Evolutionary conservation across 1,140 invertebrate genomes (phyloP), one percentile per base, ranked within the genome.

Genomic region (Drosophila elegans): DNA sequence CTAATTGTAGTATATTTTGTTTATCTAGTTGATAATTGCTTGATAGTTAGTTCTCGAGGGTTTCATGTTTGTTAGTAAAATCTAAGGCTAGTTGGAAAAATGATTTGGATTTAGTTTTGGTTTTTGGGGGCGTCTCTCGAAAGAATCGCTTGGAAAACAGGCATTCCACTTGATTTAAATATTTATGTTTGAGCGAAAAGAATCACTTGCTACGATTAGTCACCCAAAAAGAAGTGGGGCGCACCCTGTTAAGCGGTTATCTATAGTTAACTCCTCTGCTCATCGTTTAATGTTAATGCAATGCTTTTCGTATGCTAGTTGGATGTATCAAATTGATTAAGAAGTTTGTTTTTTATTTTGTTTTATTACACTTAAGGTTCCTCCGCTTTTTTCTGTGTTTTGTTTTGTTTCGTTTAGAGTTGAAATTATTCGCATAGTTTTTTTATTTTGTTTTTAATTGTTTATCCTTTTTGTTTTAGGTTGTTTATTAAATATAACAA

Each of bases 401-500:
- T 45, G 29, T 49, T 61, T 75, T 73, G 5, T 48, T 48, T 71
- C n/a, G 6, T 61, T 72, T 52, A 55, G 71, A 68, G 53, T 79
- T 75, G 67, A 82, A 86, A 82, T 88, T 76, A 88, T 79, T 88
- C 73, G 78, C 71, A 75, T 39, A 52, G 62, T 62, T 69, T 45
- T 45, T 42, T 39, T 45, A 12, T 66, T 76, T 66, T 13, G 25
- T 61, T 53, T 42, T 10, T 54, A 25, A 42, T 42, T 52, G 13
- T 55, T 48, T 48, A 21, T 13, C 16, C 9, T 36, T 34, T 63
- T 36, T 48, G 16, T 61, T 54, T 66, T 64, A 61, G 45, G 72
- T 48, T 79, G 44, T 71, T 83, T 81, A 72, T 86, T 79, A 73
- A 81, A 82, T 86, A 78, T 85, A 86, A 81, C 82, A 84, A 80